Evolutionary conservation across 2,113 vertebrate species (phyloP).

Genomic region (Tylochromis polylepis): DNA sequence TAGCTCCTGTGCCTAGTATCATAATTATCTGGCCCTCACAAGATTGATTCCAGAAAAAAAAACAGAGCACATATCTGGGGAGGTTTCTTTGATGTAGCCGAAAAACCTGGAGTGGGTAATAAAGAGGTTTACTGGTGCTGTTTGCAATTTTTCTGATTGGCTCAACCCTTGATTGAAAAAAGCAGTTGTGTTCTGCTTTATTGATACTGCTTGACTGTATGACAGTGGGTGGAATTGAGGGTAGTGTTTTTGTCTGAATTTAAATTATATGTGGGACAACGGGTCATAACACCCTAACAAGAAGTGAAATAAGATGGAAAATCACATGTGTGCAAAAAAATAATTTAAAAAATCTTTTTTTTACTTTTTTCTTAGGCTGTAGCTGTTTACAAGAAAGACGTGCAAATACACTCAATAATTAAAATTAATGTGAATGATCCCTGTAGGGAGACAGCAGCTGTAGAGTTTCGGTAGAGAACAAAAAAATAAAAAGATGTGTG

Average conservation of each 20-base stretch:
- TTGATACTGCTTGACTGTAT: slow-evolving; percentile 11
- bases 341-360: not conserved
- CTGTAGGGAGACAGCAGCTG: not conserved
- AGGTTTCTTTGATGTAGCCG: slow-evolving; percentile 43
- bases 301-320: not conserved
- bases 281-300: not conserved
- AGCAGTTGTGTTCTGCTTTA: slow-evolving; percentile 12
- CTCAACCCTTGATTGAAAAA: not conserved
- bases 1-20: slow-evolving; percentile 18
- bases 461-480: not conserved
- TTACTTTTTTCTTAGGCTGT: no score
- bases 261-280: not conserved
- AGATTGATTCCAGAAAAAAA: slow-evolving; percentile 19
- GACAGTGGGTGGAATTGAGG: not conserved
- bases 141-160: slow-evolving; percentile 21
- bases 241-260: not conserved
- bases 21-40: slow-evolving; percentile 34
- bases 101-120: slow-evolving; percentile 10
- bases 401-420: not conserved
- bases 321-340: not conserved
- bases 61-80: not conserved
- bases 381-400: not conserved
- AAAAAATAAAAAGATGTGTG: not conserved
- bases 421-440: not conserved
- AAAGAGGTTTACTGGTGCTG: slow-evolving; percentile 23